A percentile compares a stretch with the other conserved stretches of the same genome.
These are phyloP conservation scores for Emydura subglobosa DNA, from an alignment of 2,113 vertebrate species.

Conservation along the genomic window DNA sequence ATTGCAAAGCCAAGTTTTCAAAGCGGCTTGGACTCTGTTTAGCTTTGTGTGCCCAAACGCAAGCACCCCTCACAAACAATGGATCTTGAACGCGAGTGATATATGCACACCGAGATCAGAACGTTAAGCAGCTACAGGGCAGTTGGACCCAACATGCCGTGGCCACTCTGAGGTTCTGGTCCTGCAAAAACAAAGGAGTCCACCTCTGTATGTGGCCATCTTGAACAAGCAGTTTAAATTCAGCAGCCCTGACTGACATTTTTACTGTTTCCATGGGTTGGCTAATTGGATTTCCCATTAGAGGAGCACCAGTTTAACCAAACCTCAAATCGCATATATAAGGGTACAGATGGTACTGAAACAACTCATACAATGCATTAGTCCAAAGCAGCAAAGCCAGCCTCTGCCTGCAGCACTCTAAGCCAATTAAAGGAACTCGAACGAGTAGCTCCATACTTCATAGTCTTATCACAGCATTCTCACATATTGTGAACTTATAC, in stretches of 20 bases:
- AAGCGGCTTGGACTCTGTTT: not conserved
- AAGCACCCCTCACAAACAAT: not conserved
- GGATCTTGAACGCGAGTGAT: no score
- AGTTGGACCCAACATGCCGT: no score
- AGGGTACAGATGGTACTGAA: not conserved
- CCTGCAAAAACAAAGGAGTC: not conserved
- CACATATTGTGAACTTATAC: not conserved
- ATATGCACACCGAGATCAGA: not conserved
- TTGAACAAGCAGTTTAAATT: not conserved
- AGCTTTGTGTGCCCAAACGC: not conserved
- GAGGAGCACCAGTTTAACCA: not conserved
- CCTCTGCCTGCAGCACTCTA: no score
- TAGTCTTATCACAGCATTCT: not conserved
- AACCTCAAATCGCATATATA: not conserved
- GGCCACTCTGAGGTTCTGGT: no score
- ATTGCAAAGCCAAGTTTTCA: not conserved
- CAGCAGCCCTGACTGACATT: not conserved
- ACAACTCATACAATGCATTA: no score
- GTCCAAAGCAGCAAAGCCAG: not conserved
- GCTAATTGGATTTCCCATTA: not conserved
- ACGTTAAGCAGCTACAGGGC: not conserved
- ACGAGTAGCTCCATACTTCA: not conserved
- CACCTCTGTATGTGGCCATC: not conserved
- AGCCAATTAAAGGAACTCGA: not conserved
- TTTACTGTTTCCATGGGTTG: not conserved